A percentile compares a stretch with the other conserved stretches of the same genome.
Evolutionary conservation across 64 coral and sea anemone genomes (phyloP).

Genomic region (Porites lutea): DNA sequence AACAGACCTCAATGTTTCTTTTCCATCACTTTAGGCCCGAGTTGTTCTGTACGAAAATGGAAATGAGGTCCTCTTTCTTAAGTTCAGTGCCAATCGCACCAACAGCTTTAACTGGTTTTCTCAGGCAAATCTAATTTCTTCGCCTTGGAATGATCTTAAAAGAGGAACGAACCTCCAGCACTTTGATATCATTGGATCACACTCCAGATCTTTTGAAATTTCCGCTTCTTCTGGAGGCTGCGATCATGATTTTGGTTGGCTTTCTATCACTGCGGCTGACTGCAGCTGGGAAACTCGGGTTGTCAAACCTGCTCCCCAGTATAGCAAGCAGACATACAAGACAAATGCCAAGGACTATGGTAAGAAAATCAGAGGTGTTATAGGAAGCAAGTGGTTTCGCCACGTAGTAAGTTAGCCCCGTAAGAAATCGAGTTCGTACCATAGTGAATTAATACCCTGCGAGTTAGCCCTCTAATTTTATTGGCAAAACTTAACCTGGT

Average conservation of each 20-base stretch:
- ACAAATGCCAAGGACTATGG: background rate
- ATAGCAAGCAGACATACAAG: background rate
- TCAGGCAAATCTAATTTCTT: background rate
- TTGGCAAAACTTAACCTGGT: no score
- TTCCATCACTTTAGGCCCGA: background rate
- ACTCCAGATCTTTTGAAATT: constrained; percentile 13
- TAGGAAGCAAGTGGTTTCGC: no score
- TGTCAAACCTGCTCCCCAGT: background rate
- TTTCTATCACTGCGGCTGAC: background rate
- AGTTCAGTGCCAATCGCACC: background rate
- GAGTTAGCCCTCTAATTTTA: no score
- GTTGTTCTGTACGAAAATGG: constrained; percentile 24
- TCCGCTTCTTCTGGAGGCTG: background rate
- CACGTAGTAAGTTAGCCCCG: no score
- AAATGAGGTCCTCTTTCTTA: background rate
- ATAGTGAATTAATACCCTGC: background rate
- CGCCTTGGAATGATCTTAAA: constrained; percentile 38
- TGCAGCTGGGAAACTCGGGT: background rate
- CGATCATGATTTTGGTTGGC: background rate
- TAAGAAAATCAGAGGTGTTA: background rate
- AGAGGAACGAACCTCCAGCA: background rate
- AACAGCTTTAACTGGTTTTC: constrained; percentile 12
- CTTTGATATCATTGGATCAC: background rate
- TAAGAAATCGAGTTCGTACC: background rate
- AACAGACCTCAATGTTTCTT: no score